phyloP scores from a whole-genome alignment of 2,888 invertebrate species.

The Labia minor region DNA sequence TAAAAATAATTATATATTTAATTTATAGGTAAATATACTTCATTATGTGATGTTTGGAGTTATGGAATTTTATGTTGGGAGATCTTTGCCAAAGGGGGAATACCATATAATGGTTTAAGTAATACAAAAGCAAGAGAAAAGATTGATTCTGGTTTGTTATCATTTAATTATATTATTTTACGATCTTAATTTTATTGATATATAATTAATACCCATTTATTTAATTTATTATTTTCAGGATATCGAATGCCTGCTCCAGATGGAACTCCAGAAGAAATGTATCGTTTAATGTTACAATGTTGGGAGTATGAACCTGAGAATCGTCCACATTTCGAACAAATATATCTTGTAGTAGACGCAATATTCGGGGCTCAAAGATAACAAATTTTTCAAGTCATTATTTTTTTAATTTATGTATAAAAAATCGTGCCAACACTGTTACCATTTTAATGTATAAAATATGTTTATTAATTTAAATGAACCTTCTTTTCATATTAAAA shows the following conservation, averaged over 20 bases:
- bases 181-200: not conserved
- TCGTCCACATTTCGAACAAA: slow-evolving; percentile 84
- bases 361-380: slow-evolving; percentile 32
- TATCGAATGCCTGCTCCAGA: slow-evolving; percentile 89
- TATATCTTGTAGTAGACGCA: slow-evolving; percentile 65
- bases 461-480: too few relatives aligned
- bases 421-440: too few relatives aligned
- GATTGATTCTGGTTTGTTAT: slow-evolving; percentile 69
- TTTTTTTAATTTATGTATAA: not conserved
- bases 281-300: slow-evolving; percentile 80
- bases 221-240: too few relatives aligned
- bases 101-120: slow-evolving; percentile 87
- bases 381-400: not conserved
- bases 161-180: slow-evolving; percentile 1
- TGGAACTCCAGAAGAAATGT: slow-evolving; percentile 77
- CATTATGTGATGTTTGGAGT: slow-evolving; percentile 94
- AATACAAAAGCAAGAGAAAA: slow-evolving; percentile 89
- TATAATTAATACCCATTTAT: too few relatives aligned
- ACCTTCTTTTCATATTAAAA: too few relatives aligned
- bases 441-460: too few relatives aligned
- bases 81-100: slow-evolving; percentile 86
- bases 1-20: too few relatives aligned
- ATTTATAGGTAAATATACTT: slow-evolving; percentile 75
- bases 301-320: slow-evolving; percentile 91
- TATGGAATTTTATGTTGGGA: slow-evolving; percentile 95